Conservation (phyloP, 2,888 invertebrate species). For the Mantis religiosa region DNA sequence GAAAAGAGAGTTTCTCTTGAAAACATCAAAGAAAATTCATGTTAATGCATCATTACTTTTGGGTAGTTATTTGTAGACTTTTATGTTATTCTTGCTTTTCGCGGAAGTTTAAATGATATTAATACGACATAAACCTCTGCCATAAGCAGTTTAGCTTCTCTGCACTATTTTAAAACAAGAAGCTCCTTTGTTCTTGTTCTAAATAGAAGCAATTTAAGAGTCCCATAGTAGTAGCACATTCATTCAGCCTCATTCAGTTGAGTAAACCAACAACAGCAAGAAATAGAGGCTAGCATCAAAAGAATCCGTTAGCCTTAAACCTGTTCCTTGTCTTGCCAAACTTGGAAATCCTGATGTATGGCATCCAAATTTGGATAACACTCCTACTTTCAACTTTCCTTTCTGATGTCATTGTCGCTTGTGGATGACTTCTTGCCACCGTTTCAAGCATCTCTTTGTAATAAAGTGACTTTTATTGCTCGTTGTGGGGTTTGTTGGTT, state of each 20-base stretch:
- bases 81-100: too few relatives aligned
- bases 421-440: neutral
- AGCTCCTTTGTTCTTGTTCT: too few relatives aligned
- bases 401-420: neutral
- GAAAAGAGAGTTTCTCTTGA: too few relatives aligned
- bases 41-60: too few relatives aligned
- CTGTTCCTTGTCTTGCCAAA: neutral
- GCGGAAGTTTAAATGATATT: too few relatives aligned
- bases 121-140: too few relatives aligned
- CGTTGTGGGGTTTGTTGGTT: neutral
- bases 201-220: too few relatives aligned
- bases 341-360: slow-evolving; percentile 3
- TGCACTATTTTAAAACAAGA: too few relatives aligned
- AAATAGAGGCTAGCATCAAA: too few relatives aligned
- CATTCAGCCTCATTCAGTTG: neutral
- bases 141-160: too few relatives aligned
- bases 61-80: too few relatives aligned
- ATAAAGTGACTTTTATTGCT: neutral
- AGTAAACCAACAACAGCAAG: neutral
- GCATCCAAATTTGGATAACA: neutral
- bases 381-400: neutral
- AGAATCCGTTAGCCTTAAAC: neutral
- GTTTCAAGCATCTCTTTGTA: neutral
- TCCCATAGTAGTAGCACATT: neutral
- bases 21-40: too few relatives aligned